Conservation (phyloP, 2,797 vertebrate genomes). For the Semaprochilodus insignis region DNA sequence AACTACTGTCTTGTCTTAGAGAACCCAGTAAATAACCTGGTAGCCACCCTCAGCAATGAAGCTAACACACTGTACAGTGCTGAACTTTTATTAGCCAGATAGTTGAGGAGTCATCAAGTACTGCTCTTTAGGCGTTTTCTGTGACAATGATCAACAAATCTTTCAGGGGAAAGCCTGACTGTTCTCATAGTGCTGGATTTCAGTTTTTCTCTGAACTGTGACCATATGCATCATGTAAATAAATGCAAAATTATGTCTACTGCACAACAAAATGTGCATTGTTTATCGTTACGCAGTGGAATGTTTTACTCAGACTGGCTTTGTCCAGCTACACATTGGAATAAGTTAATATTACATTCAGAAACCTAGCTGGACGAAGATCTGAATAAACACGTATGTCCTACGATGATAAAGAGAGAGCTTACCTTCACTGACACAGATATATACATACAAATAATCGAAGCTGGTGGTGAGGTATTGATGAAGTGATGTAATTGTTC, state of each 20-base stretch:
- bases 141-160: not conserved
- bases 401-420: not conserved
- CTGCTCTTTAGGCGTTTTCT: not conserved
- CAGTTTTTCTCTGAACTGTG: conserved; percentile 8
- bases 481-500: no score
- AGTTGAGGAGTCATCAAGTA: not conserved
- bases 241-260: not conserved
- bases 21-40: not conserved
- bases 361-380: no score
- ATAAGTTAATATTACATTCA: no score
- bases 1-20: conserved; percentile 4
- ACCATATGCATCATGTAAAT: not conserved
- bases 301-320: no score
- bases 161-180: conserved; percentile 52
- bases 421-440: not conserved
- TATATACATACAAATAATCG: no score
- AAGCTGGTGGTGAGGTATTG: no score
- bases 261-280: no score
- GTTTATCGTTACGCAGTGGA: no score
- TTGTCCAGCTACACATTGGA: no score
- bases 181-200: conserved; percentile 77
- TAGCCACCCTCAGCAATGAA: not conserved
- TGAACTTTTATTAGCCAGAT: not conserved
- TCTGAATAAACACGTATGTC: not conserved
- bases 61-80: conserved; percentile 31